Evolutionary conservation across 2,797 vertebrate species (phyloP), one percentile per base, ranked within the genome.

Genomic region (Dicrostonyx torquatus): DNA sequence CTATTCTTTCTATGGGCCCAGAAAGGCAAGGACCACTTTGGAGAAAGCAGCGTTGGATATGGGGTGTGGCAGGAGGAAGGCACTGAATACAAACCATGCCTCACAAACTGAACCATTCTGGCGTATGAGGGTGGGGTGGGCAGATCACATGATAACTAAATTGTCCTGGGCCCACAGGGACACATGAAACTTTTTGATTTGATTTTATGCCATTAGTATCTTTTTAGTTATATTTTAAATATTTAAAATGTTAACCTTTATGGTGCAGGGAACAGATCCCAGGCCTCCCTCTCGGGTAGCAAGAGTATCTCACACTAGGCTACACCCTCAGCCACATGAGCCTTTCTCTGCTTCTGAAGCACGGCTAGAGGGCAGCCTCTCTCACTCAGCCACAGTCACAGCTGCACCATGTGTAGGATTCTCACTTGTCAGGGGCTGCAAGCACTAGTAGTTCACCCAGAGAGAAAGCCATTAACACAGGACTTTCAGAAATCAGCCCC

Each of bases 401-500:
- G 82, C 82, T 55, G 73, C 40, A 62, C 40, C 94, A 80, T 55
- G 11, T n/a, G 6, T 88, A 17, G 43, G 89, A 17, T 34, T 93
- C 18, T 92, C 43, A 58, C 37, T 95, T 90, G 37, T 87, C 62
- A 68, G 34, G 62, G 34, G 29, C 17, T 55, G 50, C 82, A 68
- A 26, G 80, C 40, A 20, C 40, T 87, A 89, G 94, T 83, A 80
- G 14, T n/a, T 66, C 62, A 37, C 45, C 5, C 31, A 85, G 26
- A 95, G 72, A 55, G 60, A 45, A 68, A 60, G 2, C 45, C 76
- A 58, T 13, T 90, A 93, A 53, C 12, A 88, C n/a, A 9, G 18
- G 4, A 66, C 87, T 96, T 84, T 64, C 55, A 92, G 70, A 91
- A 96, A 90, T 64, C 85, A 97, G 53, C 43, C 60, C 66, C 76